Base-by-base conservation (phyloP, 2,113 vertebrate species). In the Ia io region DNA sequence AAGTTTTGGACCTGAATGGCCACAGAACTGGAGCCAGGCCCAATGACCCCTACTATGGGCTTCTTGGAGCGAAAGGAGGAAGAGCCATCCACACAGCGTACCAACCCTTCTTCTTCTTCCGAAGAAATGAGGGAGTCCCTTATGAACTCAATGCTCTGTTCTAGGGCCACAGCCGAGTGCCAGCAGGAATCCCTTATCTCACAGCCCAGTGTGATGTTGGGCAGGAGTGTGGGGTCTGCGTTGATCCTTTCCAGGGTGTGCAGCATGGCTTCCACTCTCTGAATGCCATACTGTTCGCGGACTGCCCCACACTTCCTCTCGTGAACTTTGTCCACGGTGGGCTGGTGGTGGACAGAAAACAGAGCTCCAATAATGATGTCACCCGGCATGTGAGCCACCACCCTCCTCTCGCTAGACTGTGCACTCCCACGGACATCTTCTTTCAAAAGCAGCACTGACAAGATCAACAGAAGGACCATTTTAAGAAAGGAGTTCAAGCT, bases 111-210 rank as follows among this genome's bases (percentile, higher is more conserved):
- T 0, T 99, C 99, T 74, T 99, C 99, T 63, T 99, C 99, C 0
- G 99, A 98, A 18, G 99, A 99, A 83, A 99, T 99, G 35, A 99
- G 98, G 0, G 99, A 99, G 97, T 99, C 99, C 22, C 99, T 98
- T 96, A 99, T 99, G 96, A 99, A 99, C 96, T 99, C 99, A 47
- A 99, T 99, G 97, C 99, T 99, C 95, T 99, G 99, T 98, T 99
- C 99, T 47, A 99, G 98, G 92, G 99, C 99, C 51, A 99, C 99
- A 0, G 99, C 99, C 0, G 99, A 99, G 97, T 99, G 99, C 99
- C 99, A 99, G 80, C 99, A 99, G 30, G 99, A 99, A 98, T 99
- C 99, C 20, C 99, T 98, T 97, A 99, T 99, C 98, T 99, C 99
- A 59, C 99, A 99, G 97, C 99, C 99, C 20, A 99, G 97, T 0